Conservation (phyloP, 2,797 vertebrate species). For the Sphenodon punctatus region DNA sequence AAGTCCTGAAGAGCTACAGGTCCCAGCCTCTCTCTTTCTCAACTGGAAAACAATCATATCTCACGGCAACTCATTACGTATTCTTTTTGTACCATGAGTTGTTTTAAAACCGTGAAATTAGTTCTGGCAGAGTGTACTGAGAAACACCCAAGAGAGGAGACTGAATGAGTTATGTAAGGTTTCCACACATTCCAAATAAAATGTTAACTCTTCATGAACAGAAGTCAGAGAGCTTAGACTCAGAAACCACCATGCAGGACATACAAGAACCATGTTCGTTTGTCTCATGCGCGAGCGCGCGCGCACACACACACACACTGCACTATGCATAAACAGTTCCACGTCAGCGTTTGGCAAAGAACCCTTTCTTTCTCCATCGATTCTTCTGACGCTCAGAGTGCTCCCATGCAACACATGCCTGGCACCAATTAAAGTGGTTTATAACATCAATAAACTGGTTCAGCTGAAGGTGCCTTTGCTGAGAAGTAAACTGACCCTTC, state of each 20-base stretch:
- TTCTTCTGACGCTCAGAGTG: background rate
- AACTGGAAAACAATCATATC: conserved; percentile 71
- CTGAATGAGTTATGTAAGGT: conserved; percentile 75
- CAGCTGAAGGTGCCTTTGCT: background rate
- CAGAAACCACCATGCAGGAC: background rate
- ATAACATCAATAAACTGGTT: background rate
- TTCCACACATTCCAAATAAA: conserved; percentile 39
- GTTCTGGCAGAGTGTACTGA: conserved; percentile 80
- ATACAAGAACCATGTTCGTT: background rate
- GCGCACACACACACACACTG: too few species aligned
- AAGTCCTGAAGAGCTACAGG: conserved; percentile 70
- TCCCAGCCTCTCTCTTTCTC: conserved; percentile 59
- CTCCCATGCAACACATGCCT: background rate
- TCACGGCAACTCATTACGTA: conserved; percentile 77
- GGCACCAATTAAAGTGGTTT: background rate
- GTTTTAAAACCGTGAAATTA: conserved; percentile 83
- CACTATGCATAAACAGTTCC: background rate
- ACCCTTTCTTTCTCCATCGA: background rate
- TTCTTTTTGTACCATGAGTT: conserved; percentile 79
- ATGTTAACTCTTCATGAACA: conserved; percentile 64
- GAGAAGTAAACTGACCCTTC: background rate
- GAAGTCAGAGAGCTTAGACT: background rate
- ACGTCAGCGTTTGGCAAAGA: background rate
- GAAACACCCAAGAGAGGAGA: conserved; percentile 78
- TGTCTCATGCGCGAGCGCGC: background rate